Evolutionary conservation across 2,888 invertebrate species (phyloP).

Genomic region (Eremobia ochroleuca): DNA sequence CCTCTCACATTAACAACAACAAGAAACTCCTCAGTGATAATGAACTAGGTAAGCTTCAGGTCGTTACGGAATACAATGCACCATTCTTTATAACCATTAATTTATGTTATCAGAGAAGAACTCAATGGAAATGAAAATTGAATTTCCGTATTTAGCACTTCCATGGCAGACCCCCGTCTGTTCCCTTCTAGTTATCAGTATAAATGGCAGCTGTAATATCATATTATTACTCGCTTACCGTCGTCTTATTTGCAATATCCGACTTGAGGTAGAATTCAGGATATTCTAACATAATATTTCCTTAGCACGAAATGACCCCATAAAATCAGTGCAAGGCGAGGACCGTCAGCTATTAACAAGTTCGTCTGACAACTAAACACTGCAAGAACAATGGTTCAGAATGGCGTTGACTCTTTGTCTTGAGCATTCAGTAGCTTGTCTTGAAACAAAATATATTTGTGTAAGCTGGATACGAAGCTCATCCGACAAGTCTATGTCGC

Average conservation of each 20-base stretch:
- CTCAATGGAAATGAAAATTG: constrained; percentile 48
- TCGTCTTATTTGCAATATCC: constrained; percentile 61
- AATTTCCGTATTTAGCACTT: constrained; percentile 43
- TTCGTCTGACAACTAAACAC: constrained; percentile 14
- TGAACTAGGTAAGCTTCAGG: constrained; percentile 29
- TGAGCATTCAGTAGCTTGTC: constrained; percentile 28
- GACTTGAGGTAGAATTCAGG: constrained; percentile 33
- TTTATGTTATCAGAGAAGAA: constrained; percentile 29
- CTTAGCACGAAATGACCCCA: constrained; percentile 32
- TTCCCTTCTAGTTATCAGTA: constrained; percentile 49
- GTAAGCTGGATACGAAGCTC: constrained; percentile 43
- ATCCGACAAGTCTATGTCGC: constrained; percentile 49
- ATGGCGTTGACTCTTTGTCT: constrained; percentile 30
- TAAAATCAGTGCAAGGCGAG: constrained; percentile 20
- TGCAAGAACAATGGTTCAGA: constrained; percentile 27
- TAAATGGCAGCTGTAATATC: constrained; percentile 57
- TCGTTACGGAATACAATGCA: constrained; percentile 32
- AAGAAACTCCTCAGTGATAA: constrained; percentile 45
- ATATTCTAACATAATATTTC: constrained; percentile 46
- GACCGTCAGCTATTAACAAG: constrained; percentile 12
- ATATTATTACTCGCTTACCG: constrained; percentile 56
- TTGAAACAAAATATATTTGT: constrained; percentile 45
- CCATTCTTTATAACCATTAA: constrained; percentile 17
- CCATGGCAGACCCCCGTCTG: constrained; percentile 34
- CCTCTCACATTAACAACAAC: constrained; percentile 38